phyloP scores from a whole-genome alignment of 2,888 invertebrate genomes.

The Cyclophora albipunctata region DNA sequence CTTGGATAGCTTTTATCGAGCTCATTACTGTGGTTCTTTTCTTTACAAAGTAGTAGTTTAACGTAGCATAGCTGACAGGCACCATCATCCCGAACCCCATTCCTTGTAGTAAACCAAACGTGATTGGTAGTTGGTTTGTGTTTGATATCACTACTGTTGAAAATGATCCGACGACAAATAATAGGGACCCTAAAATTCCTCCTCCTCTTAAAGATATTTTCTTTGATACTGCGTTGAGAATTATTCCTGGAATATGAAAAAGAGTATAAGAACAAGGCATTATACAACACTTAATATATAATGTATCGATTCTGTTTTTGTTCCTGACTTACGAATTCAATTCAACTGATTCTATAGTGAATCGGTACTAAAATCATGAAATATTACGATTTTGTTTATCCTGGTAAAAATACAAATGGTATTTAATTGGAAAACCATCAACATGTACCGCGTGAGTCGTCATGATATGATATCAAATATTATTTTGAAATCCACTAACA shows the following conservation, averaged over 20 bases:
- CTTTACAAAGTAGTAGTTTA: conserved; percentile 77
- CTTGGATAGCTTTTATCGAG: conserved; percentile 76
- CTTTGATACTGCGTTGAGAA: conserved; percentile 73
- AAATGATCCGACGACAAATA: conserved; percentile 70
- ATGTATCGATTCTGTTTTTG: neutral
- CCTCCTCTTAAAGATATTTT: conserved; percentile 70
- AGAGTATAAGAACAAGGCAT: too few species aligned
- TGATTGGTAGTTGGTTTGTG: conserved; percentile 71
- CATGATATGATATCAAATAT: too few species aligned
- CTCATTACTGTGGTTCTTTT: conserved; percentile 78
- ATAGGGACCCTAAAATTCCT: conserved; percentile 71
- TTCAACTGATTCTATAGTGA: neutral
- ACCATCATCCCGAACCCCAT: conserved; percentile 79
- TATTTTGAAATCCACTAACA: too few species aligned
- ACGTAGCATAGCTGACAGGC: conserved; percentile 77
- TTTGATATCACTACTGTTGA: conserved; percentile 69
- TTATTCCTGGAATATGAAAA: conserved; percentile 65
- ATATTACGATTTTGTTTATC: too few species aligned
- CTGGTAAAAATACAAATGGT: too few species aligned
- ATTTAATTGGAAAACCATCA: too few species aligned
- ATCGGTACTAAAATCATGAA: too few species aligned
- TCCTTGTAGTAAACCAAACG: conserved; percentile 75
- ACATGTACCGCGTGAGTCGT: too few species aligned
- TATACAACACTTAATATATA: neutral
- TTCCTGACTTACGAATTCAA: neutral